Percentiles rank a stretch among this genome's conserved stretches.
Evolutionary conservation across 2,888 invertebrate genomes (phyloP).

Genomic region (Panorpa germanica): DNA sequence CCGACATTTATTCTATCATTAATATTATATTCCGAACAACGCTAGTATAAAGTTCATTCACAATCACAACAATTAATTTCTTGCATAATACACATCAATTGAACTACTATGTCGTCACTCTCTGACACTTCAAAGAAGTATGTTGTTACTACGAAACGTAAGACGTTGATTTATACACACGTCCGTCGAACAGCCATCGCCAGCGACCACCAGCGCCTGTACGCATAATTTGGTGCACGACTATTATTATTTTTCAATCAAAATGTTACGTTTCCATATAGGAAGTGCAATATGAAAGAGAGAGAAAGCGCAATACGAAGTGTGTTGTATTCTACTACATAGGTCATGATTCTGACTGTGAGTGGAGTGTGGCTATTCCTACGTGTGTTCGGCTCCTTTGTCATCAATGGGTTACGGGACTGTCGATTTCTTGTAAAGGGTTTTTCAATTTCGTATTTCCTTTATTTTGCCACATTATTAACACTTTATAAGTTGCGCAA

Average conservation of each 20-base stretch:
- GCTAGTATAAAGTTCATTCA: too few relatives aligned
- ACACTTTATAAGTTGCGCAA: too few relatives aligned
- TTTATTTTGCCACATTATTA: too few relatives aligned
- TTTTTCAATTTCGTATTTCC: constrained; percentile 7
- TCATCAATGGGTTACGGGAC: constrained; percentile 12
- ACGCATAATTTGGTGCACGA: constrained; percentile 8
- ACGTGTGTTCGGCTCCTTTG: constrained; percentile 10
- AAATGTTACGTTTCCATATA: constrained; percentile 1
- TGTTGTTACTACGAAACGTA: too few relatives aligned
- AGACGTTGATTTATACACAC: too few relatives aligned
- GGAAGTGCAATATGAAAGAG: constrained; percentile 8
- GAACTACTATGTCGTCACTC: too few relatives aligned
- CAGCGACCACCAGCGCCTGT: constrained; percentile 8
- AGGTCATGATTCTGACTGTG: constrained; percentile 9
- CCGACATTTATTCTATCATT: too few relatives aligned
- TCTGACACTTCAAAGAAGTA: too few relatives aligned
- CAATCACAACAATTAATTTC: too few relatives aligned
- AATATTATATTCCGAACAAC: too few relatives aligned
- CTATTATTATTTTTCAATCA: too few relatives aligned
- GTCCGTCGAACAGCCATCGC: constrained; percentile 8
- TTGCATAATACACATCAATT: too few relatives aligned
- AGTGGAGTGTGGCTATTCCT: constrained; percentile 10
- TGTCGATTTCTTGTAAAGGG: constrained; percentile 8
- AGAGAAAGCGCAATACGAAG: constrained; percentile 8
- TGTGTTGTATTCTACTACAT: constrained; percentile 5